These are phyloP conservation scores for Muntiacus muntjak DNA, from an alignment of 2,113 vertebrate genomes.

Conservation along the genomic window DNA sequence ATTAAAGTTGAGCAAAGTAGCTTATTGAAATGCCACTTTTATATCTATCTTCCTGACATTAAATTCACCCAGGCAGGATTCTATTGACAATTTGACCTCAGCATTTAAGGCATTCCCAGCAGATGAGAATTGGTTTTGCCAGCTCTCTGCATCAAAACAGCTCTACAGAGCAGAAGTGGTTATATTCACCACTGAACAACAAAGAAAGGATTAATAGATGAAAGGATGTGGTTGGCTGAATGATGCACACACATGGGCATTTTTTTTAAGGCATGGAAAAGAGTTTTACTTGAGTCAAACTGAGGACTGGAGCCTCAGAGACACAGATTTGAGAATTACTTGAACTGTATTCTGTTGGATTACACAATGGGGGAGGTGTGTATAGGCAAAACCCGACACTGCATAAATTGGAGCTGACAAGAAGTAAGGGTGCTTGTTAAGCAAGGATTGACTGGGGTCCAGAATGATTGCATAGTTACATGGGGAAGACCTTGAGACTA, in stretches of 20 bases:
- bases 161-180: background rate
- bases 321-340: background rate
- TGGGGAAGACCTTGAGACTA: background rate
- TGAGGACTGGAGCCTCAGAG: background rate
- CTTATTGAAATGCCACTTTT: constrained; percentile 60
- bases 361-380: background rate
- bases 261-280: background rate
- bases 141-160: background rate
- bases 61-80: constrained; percentile 24
- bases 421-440: background rate
- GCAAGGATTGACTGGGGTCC: background rate
- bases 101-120: constrained; percentile 8
- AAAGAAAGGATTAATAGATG: background rate
- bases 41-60: constrained; percentile 12
- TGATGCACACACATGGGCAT: background rate
- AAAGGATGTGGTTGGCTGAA: background rate
- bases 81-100: constrained; percentile 46
- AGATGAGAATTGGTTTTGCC: constrained; percentile 21
- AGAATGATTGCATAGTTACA: background rate
- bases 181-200: background rate
- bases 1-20: constrained; percentile 56
- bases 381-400: background rate
- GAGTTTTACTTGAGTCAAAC: background rate
- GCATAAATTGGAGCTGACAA: background rate
- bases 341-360: background rate